Conservation (phyloP, 2,113 vertebrate genomes). For the Microcebus lehilahytsara region DNA sequence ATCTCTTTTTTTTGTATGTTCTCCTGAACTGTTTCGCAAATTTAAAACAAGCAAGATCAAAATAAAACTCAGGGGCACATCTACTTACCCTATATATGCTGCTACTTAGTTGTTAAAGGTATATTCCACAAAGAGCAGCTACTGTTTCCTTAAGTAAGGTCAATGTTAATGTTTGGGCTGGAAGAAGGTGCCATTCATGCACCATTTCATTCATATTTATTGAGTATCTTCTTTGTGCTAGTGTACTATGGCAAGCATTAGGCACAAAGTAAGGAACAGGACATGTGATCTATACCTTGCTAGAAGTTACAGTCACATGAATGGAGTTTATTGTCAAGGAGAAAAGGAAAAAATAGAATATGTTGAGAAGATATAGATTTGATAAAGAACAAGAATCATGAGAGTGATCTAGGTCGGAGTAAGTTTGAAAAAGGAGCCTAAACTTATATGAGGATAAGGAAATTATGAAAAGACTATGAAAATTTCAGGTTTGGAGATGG, state of each 20-base stretch:
- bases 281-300: background rate
- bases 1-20: background rate
- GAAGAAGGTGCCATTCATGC: background rate
- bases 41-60: background rate
- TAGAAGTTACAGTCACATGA: background rate
- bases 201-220: background rate
- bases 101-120: background rate
- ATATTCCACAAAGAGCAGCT: background rate
- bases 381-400: background rate
- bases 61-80: background rate
- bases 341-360: background rate
- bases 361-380: background rate
- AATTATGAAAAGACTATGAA: background rate
- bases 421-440: background rate
- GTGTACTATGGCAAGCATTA: background rate
- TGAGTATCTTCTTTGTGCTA: background rate
- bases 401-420: background rate
- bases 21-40: background rate
- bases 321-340: background rate
- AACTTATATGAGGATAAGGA: background rate
- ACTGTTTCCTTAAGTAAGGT: background rate
- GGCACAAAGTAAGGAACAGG: background rate
- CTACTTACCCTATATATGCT: background rate
- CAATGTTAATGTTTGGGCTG: background rate
- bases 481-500: background rate